phyloP scores from a whole-genome alignment of 2,113 vertebrate genomes.

The Dryoscopus gambensis region DNA sequence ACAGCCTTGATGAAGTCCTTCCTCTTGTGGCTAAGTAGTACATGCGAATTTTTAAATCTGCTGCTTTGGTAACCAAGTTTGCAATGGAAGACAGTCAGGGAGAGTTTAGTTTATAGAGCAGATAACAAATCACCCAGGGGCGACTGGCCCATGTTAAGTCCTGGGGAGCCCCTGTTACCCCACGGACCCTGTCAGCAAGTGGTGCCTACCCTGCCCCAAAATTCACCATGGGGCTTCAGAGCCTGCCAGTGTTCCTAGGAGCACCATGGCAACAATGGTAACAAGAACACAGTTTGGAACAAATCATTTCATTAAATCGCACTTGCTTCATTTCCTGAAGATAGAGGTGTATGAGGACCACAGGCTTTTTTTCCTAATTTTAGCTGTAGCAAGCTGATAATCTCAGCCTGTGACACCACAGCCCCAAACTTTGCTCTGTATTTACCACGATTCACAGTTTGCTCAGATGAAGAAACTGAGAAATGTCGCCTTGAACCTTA shows the following conservation, averaged over 20 bases:
- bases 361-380: background rate
- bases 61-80: background rate
- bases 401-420: background rate
- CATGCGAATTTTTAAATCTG: background rate
- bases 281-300: background rate
- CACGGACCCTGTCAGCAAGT: background rate
- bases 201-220: background rate
- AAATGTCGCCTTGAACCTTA: background rate
- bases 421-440: background rate
- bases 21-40: background rate
- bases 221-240: background rate
- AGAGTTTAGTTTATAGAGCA: background rate
- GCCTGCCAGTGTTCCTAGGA: background rate
- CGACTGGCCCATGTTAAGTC: background rate
- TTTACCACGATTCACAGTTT: constrained; percentile 16
- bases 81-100: background rate
- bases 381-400: constrained; percentile 6
- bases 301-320: background rate
- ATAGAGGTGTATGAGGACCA: background rate
- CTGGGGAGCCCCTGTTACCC: background rate
- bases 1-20: background rate
- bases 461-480: background rate
- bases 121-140: background rate
- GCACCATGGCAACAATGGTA: background rate
- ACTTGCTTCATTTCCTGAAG: background rate